phyloP scores from a whole-genome alignment of 2,797 vertebrate species.

The Eulemur mongoz region DNA sequence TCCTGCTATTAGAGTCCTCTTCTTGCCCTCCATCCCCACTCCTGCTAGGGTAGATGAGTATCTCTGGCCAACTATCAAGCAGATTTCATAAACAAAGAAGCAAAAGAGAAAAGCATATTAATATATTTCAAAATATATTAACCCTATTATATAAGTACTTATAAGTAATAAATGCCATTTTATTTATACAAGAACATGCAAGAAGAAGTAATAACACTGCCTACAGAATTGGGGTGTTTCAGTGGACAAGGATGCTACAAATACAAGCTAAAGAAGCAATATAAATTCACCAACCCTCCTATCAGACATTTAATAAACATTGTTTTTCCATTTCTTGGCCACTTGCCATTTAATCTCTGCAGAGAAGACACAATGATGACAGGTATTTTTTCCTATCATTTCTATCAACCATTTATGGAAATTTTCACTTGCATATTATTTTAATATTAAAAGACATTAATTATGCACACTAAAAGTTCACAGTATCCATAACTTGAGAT shows the following conservation, averaged over 20 bases:
- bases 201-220: neutral
- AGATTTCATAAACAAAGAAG: neutral
- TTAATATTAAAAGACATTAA: constrained; percentile 5
- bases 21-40: neutral
- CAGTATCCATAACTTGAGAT: neutral
- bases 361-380: neutral
- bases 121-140: neutral
- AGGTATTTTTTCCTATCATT: neutral
- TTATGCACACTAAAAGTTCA: neutral
- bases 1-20: neutral
- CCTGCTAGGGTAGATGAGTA: neutral
- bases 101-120: neutral
- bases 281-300: neutral
- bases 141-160: neutral
- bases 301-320: neutral
- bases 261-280: neutral
- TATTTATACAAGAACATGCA: neutral
- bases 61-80: neutral
- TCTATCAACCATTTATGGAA: neutral
- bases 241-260: neutral
- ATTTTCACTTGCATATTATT: neutral
- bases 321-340: neutral
- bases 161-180: neutral
- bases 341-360: neutral
- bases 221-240: neutral